Evolutionary conservation across 2,797 vertebrate species (phyloP).

Genomic region (Psittacula echo): DNA sequence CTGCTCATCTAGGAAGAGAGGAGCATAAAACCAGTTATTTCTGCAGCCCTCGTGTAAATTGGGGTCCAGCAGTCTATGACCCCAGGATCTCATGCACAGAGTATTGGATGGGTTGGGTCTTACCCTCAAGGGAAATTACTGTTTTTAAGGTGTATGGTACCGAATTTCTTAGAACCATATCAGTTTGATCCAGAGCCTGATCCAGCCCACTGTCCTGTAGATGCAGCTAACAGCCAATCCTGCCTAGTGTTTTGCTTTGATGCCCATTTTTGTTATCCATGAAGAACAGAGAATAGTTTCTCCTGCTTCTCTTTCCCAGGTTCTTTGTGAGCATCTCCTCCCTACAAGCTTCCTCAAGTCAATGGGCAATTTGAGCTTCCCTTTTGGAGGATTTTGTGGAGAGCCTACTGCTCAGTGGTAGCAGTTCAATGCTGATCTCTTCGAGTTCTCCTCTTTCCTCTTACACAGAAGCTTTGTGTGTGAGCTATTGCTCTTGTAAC

Average conservation of each 20-base stretch:
- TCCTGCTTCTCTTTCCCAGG: neutral
- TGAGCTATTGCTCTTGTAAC: neutral
- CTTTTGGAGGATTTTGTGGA: neutral
- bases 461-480: neutral
- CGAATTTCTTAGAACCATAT: neutral
- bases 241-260: neutral
- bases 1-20: neutral
- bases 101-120: neutral
- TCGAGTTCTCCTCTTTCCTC: neutral
- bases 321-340: neutral
- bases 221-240: accelerated
- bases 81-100: accelerated
- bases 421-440: neutral
- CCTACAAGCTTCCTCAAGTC: neutral
- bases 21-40: neutral
- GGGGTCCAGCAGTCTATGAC: neutral
- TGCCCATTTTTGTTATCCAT: accelerated
- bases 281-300: accelerated
- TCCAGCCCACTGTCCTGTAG: neutral
- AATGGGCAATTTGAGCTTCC: neutral
- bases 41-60: accelerated
- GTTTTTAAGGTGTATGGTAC: accelerated
- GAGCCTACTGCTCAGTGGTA: neutral
- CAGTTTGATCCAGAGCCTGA: too few species aligned
- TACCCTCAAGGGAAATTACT: neutral